phyloP scores from a whole-genome alignment of 2,888 invertebrate genomes.

The Eremobia ochroleuca region DNA sequence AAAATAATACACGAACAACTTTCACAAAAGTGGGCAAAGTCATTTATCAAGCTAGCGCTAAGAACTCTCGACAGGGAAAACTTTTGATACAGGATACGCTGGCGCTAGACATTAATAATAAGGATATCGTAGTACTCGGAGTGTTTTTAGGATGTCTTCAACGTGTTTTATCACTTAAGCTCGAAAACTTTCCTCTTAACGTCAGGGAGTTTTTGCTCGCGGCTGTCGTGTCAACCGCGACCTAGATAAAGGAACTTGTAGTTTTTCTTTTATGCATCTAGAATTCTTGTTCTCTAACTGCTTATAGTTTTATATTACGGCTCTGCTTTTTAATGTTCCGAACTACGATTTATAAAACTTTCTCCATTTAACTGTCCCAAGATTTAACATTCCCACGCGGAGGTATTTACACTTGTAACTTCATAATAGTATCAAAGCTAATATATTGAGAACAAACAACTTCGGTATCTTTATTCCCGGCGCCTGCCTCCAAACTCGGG shows the following conservation, averaged over 20 bases:
- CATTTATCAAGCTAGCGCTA: constrained; percentile 90
- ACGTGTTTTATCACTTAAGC: constrained; percentile 89
- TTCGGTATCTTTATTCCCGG: constrained; percentile 78
- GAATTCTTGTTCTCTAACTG: constrained; percentile 42
- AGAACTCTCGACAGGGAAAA: constrained; percentile 89
- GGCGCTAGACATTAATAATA: constrained; percentile 90
- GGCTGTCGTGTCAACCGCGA: constrained; percentile 68
- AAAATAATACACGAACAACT: constrained; percentile 82
- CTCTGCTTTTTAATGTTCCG: constrained; percentile 21
- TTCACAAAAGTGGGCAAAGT: constrained; percentile 87
- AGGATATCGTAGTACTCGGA: constrained; percentile 86
- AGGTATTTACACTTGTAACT: constrained; percentile 68
- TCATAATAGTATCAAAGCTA: constrained; percentile 74
- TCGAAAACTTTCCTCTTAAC: constrained; percentile 82
- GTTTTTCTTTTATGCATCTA: constrained; percentile 58
- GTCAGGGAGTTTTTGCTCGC: constrained; percentile 75
- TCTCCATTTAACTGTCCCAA: constrained; percentile 56
- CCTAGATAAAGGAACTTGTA: constrained; percentile 73
- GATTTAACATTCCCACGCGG: constrained; percentile 56
- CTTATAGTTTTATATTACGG: constrained; percentile 34
- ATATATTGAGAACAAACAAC: constrained; percentile 76
- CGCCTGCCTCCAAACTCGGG: constrained; percentile 78
- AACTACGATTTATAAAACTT: constrained; percentile 35
- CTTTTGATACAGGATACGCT: constrained; percentile 89
- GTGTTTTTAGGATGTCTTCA: constrained; percentile 84